These are phyloP conservation scores for Hydraecia micacea DNA, from an alignment of 2,888 invertebrate genomes.

Conservation along the genomic window DNA sequence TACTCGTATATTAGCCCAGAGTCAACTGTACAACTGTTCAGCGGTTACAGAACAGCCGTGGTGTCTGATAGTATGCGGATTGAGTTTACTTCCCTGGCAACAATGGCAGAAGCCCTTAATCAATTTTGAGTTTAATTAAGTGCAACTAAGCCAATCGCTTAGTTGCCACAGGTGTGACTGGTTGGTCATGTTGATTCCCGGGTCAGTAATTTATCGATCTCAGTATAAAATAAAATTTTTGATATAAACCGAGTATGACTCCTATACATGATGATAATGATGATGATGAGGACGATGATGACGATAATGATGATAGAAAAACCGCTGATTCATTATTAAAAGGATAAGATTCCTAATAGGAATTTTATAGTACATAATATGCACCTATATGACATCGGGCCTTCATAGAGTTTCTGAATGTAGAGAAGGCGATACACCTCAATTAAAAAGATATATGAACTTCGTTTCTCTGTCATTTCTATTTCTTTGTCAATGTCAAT, in stretches of 20 bases:
- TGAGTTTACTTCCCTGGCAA: too few species aligned
- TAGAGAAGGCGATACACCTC: not conserved
- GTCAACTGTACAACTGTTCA: too few species aligned
- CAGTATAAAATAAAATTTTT: not conserved
- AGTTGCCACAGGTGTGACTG: not conserved
- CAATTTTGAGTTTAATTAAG: not conserved
- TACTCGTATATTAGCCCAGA: too few species aligned
- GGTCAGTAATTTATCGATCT: not conserved
- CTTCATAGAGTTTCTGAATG: not conserved
- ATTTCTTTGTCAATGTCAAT: conserved; percentile 14
- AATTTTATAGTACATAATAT: not conserved
- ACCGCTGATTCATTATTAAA: not conserved
- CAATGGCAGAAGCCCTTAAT: too few species aligned
- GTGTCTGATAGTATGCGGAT: too few species aligned
- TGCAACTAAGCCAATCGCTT: not conserved
- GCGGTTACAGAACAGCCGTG: too few species aligned
- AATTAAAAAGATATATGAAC: not conserved
- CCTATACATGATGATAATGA: not conserved
- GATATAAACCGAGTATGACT: not conserved
- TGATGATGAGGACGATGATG: not conserved
- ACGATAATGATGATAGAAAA: not conserved
- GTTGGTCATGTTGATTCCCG: not conserved
- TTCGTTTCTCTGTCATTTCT: not conserved
- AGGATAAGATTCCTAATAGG: not conserved
- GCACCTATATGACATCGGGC: not conserved